phyloP scores from a whole-genome alignment of 2,888 invertebrate genomes.

The Conus canariensis region DNA sequence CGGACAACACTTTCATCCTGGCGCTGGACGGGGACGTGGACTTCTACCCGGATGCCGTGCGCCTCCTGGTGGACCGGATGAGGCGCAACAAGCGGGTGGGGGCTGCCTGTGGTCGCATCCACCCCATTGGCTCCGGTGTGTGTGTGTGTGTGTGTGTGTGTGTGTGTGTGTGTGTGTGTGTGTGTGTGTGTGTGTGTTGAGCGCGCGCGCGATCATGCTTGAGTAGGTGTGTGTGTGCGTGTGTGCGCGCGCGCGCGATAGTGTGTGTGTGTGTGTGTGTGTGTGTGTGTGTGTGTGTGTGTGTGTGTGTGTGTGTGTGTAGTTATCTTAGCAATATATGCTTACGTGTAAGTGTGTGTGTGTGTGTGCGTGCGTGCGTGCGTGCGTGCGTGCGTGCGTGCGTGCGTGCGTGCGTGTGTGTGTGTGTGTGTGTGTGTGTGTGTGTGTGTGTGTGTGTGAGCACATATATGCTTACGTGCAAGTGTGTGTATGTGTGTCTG shows the following conservation, averaged over 20 bases:
- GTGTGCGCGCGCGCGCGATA: not conserved
- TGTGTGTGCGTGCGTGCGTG: not conserved
- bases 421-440: too few relatives aligned
- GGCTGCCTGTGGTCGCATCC: conserved; percentile 98
- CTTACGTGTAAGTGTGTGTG: conserved; percentile 67
- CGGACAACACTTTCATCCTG: conserved; percentile 94
- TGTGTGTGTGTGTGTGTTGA: too few relatives aligned
- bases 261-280: not conserved
- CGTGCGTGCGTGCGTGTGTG: conserved; percentile 64
- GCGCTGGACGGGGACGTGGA: conserved; percentile 98
- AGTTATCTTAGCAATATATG: too few relatives aligned
- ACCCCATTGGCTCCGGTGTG: conserved; percentile 91
- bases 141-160: not conserved
- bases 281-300: conserved; percentile 64
- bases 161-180: too few relatives aligned
- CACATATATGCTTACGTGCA: too few relatives aligned
- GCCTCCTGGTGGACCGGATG: conserved; percentile 96
- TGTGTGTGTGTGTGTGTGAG: too few relatives aligned
- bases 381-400: too few relatives aligned
- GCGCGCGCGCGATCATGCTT: not conserved
- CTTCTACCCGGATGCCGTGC: conserved; percentile 92
- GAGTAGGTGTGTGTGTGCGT: conserved; percentile 63
- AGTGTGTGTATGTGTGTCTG: too few relatives aligned
- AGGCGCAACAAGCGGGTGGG: conserved; percentile 97
- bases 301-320: not conserved